Evolutionary conservation across 1,140 invertebrate species (phyloP).

Genomic region (Paramacrobiotus metropolitanus): DNA sequence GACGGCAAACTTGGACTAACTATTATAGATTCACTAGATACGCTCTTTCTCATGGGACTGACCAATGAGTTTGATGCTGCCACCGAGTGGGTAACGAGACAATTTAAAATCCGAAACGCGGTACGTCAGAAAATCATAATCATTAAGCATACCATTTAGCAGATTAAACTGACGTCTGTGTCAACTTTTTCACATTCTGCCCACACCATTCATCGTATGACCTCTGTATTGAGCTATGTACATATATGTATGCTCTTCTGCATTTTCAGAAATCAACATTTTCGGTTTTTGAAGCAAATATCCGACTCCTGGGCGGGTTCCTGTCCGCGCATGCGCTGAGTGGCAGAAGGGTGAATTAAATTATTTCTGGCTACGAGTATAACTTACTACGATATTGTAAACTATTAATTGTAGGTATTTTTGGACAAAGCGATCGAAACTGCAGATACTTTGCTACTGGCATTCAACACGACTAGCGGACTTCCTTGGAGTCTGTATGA

Average conservation of each 20-base stretch:
- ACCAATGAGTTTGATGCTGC: conserved; percentile 74
- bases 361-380: background rate
- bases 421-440: conserved; percentile 74
- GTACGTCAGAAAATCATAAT: conserved; percentile 25
- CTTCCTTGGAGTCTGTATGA: conserved; percentile 85
- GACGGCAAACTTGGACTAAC: conserved; percentile 62
- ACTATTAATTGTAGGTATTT: conserved; percentile 37
- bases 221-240: no score
- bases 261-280: conserved; percentile 53
- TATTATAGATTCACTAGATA: conserved; percentile 88
- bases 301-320: conserved; percentile 86
- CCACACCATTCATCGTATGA: no score
- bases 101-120: conserved; percentile 50
- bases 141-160: background rate
- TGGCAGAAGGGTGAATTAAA: conserved; percentile 42
- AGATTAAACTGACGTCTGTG: background rate
- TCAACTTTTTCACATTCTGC: background rate
- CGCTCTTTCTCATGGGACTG: conserved; percentile 88
- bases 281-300: conserved; percentile 95
- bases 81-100: conserved; percentile 71
- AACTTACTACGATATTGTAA: background rate
- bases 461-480: conserved; percentile 89
- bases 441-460: conserved; percentile 76
- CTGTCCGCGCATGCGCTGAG: conserved; percentile 77
- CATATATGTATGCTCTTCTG: no score